Base-by-base conservation (phyloP, 1,140 invertebrate species). In the Heliconius hewitsoni region DNA sequence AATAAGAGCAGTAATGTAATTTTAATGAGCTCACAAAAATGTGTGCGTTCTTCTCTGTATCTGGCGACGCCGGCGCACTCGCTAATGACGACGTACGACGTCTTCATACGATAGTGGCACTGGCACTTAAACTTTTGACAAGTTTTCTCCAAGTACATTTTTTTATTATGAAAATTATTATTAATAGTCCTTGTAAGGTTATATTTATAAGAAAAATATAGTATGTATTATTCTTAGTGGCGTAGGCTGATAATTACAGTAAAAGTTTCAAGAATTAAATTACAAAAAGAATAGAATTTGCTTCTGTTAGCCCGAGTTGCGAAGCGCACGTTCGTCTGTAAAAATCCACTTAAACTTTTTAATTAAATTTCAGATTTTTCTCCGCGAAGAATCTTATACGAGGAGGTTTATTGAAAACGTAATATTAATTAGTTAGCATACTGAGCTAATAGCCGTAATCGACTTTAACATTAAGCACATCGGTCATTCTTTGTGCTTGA, bases 271-370 rank as follows among this genome's bases (percentile, higher is more conserved):
- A 84, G 86, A 89, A 89, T 88, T 88, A 82, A 84, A 85, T 84
- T 84, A 81, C 82, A 86, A 84, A 87, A 88, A 90, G 87, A 90
- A 91, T 89, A 88, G 86, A 91, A 91, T 91, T 87, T 85, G 86
- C 82, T 77, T 89, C 87, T 90, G 88, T 92, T 92, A 92, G 89
- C 90, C 86, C 86, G 87, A 85, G 83, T 82, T 81, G 83, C 83
- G 81, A 85, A 82, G 87, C 85, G 89, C 85, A 90, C 89, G 87
- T 87, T 89, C 86, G 81, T 83, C 89, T 87, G 90, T 92, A 91
- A 90, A 93, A 93, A 93, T 89, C 91, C 91, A 93, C 92, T 93
- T 92, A 88, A 94, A 93, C 91, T 94, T 93, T 93, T 94, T 93
- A 94, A 94, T 94, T 94, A 94, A 92, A 93, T 93, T 94, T 93